Evolutionary conservation across 2,113 vertebrate genomes (phyloP).

Genomic region (Onychorhynchus coronatus): DNA sequence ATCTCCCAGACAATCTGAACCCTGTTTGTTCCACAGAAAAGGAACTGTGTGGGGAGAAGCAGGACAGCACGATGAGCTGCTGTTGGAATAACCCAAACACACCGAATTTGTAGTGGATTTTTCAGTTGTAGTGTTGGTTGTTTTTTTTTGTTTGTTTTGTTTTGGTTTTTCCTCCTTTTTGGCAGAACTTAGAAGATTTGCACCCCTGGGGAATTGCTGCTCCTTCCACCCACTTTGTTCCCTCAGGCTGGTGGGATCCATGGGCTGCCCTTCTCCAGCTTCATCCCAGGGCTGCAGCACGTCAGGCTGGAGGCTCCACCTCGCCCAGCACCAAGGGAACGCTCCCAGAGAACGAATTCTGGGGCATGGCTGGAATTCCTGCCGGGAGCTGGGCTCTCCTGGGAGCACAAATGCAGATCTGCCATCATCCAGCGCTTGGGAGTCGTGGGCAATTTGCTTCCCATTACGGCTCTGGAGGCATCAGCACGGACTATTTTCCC

Average conservation of each 20-base stretch:
- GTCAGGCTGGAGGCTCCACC: background rate
- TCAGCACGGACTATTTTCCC: background rate
- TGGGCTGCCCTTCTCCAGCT: background rate
- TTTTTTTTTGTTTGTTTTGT: background rate
- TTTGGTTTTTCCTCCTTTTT: background rate
- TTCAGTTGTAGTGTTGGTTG: background rate
- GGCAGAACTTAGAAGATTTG: background rate
- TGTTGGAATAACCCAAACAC: background rate
- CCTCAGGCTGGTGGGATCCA: background rate
- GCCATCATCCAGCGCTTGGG: background rate
- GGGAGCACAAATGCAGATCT: background rate
- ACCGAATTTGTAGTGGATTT: rapidly evolving
- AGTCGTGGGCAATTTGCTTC: background rate
- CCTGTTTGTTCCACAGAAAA: background rate
- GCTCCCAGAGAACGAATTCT: background rate
- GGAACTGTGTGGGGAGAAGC: background rate
- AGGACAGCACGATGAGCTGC: background rate
- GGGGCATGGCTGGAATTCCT: background rate
- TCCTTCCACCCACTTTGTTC: background rate
- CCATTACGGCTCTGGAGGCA: constrained; percentile 33
- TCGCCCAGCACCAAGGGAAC: background rate
- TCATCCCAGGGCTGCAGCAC: background rate
- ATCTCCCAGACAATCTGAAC: background rate
- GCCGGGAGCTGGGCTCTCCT: background rate
- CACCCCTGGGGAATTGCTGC: rapidly evolving